These are phyloP conservation scores for Dryobotodes eremita DNA, from an alignment of 2,888 invertebrate genomes.

Conservation along the genomic window DNA sequence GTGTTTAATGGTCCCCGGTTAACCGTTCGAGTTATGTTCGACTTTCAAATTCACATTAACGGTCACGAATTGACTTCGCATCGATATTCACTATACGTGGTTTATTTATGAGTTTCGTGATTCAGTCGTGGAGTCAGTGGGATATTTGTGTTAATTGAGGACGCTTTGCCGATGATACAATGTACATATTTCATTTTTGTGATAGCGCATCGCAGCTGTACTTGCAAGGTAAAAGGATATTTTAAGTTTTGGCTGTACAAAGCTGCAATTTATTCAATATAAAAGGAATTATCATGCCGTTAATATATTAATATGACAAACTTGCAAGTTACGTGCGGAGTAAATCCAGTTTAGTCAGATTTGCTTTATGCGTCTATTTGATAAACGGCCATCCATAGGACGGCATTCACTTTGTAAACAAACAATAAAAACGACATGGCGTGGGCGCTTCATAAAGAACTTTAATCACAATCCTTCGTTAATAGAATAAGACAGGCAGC, in stretches of 20 bases:
- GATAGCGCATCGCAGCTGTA: conserved; percentile 7
- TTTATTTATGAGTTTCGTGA: conserved; percentile 78
- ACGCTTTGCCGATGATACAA: conserved; percentile 23
- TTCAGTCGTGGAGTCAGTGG: conserved; percentile 66
- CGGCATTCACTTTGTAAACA: conserved; percentile 52
- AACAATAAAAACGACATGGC: conserved; percentile 68
- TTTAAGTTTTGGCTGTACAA: not conserved
- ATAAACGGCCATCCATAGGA: conserved; percentile 41
- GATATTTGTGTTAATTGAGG: conserved; percentile 61
- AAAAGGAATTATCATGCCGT: conserved; percentile 1
- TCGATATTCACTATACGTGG: conserved; percentile 72
- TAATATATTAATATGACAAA: no score
- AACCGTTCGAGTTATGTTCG: conserved; percentile 76
- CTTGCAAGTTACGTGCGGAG: conserved; percentile 24
- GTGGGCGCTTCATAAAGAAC: conserved; percentile 74
- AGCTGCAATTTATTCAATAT: not conserved
- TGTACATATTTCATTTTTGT: conserved; percentile 27
- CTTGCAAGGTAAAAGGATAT: not conserved
- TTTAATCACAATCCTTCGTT: conserved; percentile 75
- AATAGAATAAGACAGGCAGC: conserved; percentile 77
- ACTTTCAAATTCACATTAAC: conserved; percentile 78
- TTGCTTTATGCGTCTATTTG: conserved; percentile 42
- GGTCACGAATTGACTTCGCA: conserved; percentile 76
- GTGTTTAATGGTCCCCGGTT: conserved; percentile 79
- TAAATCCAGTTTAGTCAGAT: conserved; percentile 24